phyloP scores from a whole-genome alignment of 2,797 vertebrate genomes.

The Emys orbicularis region DNA sequence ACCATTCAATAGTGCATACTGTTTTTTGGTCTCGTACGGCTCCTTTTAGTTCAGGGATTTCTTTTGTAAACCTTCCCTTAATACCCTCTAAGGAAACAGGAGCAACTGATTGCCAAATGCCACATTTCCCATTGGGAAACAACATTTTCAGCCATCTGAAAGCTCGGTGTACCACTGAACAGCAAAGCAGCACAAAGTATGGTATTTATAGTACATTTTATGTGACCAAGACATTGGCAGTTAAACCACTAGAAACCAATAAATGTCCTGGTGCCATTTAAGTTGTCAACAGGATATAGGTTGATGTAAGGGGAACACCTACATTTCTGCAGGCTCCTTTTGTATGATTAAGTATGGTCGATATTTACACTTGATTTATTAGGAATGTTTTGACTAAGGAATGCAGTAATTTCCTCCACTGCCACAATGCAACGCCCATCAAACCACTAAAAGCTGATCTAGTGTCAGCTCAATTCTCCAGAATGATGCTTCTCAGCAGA shows the following conservation, averaged over 20 bases:
- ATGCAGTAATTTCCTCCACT: slow-evolving; percentile 56
- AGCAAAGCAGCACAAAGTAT: slow-evolving; percentile 40
- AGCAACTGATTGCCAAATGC: slow-evolving; percentile 32
- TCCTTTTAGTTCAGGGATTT: slow-evolving; percentile 12
- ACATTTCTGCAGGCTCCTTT: slow-evolving; percentile 56
- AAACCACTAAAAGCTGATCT: background rate
- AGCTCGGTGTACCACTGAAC: slow-evolving; percentile 44
- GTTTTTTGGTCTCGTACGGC: background rate
- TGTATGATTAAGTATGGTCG: background rate
- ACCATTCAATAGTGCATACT: background rate
- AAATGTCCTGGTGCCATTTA: slow-evolving; percentile 69
- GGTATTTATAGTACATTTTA: slow-evolving; percentile 75
- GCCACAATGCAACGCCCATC: background rate
- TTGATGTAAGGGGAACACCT: slow-evolving; percentile 72
- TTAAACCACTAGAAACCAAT: slow-evolving; percentile 79
- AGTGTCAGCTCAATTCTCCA: background rate
- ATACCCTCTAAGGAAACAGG: slow-evolving; percentile 49
- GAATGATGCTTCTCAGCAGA: background rate
- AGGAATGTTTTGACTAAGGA: slow-evolving; percentile 65
- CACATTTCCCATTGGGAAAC: slow-evolving; percentile 67
- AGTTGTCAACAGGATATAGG: slow-evolving; percentile 77
- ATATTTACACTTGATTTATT: slow-evolving; percentile 33
- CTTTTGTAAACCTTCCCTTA: slow-evolving; percentile 40
- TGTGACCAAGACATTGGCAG: slow-evolving; percentile 74
- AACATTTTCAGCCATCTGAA: slow-evolving; percentile 59